Conservation (phyloP, 2,797 vertebrate genomes). For the Synanceia verrucosa region DNA sequence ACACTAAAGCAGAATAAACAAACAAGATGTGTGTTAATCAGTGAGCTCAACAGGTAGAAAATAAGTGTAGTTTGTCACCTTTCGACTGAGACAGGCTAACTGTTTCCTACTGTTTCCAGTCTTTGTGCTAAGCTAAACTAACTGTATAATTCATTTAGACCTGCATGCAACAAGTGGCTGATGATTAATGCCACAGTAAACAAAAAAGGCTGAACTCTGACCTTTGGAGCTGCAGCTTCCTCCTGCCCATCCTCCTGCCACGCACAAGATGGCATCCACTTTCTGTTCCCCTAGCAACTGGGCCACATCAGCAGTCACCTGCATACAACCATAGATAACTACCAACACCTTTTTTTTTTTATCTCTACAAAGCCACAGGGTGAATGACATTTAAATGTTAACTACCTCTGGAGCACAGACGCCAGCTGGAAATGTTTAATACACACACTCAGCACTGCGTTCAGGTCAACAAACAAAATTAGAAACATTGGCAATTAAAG, state of each 20-base stretch:
- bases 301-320: conserved; percentile 92
- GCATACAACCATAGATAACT: conserved; percentile 40
- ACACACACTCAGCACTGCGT: neutral
- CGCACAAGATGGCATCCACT: conserved; percentile 94
- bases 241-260: conserved; percentile 98
- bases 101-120: neutral
- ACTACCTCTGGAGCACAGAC: neutral
- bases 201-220: conserved; percentile 72
- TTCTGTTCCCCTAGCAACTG: conserved; percentile 90
- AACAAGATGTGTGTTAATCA: neutral
- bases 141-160: neutral
- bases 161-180: neutral
- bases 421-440: neutral
- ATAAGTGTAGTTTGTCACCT: neutral
- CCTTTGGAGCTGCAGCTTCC: conserved; percentile 94
- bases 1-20: neutral
- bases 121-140: neutral
- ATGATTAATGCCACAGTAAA: conserved; percentile 55
- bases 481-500: neutral
- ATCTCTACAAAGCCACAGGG: neutral
- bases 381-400: conserved; percentile 19
- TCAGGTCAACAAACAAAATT: neutral
- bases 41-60: neutral
- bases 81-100: no score
- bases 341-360: neutral